Conservation (phyloP, 2,113 vertebrate species). For the Vimba vimba region DNA sequence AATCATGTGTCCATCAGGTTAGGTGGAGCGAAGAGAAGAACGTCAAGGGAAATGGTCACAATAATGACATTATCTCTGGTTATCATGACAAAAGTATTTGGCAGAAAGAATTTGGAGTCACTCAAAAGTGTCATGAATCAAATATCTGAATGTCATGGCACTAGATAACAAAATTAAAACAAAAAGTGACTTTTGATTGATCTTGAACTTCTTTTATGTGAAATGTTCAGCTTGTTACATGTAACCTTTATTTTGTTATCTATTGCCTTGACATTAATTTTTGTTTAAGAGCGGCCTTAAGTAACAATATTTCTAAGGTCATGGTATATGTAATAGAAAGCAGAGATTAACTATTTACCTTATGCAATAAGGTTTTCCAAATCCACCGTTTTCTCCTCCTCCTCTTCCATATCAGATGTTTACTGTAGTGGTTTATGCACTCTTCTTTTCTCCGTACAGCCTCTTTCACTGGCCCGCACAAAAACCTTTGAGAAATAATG, state of each 20-base stretch:
- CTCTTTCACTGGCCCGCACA: slow-evolving; percentile 8
- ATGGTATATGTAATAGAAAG: not conserved
- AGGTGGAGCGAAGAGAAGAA: not conserved
- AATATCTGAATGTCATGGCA: not conserved
- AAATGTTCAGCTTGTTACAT: not conserved
- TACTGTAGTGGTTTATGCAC: not conserved
- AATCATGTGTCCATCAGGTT: slow-evolving; percentile 3
- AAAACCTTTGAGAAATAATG: slow-evolving; percentile 38
- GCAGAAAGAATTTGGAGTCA: not conserved
- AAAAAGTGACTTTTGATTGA: not conserved
- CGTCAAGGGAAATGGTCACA: not conserved
- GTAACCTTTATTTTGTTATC: not conserved
- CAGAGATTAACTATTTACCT: slow-evolving; percentile 2
- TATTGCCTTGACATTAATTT: not conserved
- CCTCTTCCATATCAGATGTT: slow-evolving; percentile 32
- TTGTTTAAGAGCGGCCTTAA: not conserved
- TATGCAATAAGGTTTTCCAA: slow-evolving; percentile 14
- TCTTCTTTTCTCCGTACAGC: slow-evolving; percentile 26
- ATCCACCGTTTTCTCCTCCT: slow-evolving; percentile 9
- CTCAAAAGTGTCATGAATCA: not conserved
- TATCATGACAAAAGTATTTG: not conserved
- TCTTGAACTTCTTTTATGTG: not conserved
- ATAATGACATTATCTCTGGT: not conserved
- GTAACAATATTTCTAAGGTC: not conserved
- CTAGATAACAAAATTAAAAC: not conserved